Base-by-base conservation (phyloP, 2,888 invertebrate genomes). In the Itoplectis maculator region DNA sequence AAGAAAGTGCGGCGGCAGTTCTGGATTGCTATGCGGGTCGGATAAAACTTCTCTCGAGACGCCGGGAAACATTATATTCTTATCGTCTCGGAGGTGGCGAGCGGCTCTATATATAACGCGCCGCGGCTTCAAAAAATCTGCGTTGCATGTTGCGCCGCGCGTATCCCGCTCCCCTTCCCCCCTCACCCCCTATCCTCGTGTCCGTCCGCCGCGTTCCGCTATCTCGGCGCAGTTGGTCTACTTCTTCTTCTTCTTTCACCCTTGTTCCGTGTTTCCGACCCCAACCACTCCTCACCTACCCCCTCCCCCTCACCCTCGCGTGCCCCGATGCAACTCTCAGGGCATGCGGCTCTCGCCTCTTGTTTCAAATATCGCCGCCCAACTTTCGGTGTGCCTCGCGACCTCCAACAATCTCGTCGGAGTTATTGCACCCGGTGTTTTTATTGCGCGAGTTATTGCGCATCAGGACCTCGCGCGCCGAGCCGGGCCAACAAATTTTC, bases 371-470 rank as follows among this genome's bases (percentile, higher is more conserved):
- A 90, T 88, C 88, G 85, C 87, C 88, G 85, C 87, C 83, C 49
- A 83, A 83, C 59, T 78, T 81, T 82, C n/a, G n/a, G n/a, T 61
- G 81, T 74, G 42, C 56, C 47, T 20, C 18, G 42, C 49, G 47
- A 61, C 40, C 78, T 78, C 74, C 47, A 66, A 74, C 83, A 59
- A n/a, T 66, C 51, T 37, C 61, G 56, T 63, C 85, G 81, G 85
- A 90, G 88, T 90, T 90, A 91, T 90, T 88, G 89, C 85, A 72
- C 80, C 85, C 45, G 54, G 85, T 84, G 85, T 89, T 90, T 91
- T 91, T 91, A 90, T 90, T 90, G 88, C 88, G 42, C 79, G 85
- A 90, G 89, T 90, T 91, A 90, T 90, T 88, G 90, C 91, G 85
- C 88, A 87, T 86, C 87, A 87, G 83, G 78, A 83, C 83, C n/a